Evolutionary conservation across 2,113 vertebrate species (phyloP).

Genomic region (Burhinus bistriatus): DNA sequence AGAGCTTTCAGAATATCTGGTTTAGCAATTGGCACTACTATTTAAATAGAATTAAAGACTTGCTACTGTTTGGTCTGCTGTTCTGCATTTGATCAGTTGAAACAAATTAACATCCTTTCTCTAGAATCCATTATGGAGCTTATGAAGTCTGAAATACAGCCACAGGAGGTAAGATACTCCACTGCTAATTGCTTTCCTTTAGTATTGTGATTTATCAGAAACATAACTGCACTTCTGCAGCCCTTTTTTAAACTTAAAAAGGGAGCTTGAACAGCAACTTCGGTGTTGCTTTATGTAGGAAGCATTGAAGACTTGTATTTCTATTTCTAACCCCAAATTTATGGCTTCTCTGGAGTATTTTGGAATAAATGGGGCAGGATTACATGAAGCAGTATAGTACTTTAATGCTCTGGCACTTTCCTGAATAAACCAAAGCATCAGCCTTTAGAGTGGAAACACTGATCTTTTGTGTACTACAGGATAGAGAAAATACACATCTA

Average conservation of each 20-base stretch:
- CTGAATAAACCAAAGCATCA: neutral
- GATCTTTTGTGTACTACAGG: neutral
- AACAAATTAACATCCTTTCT: constrained; percentile 49
- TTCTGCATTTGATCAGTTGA: constrained; percentile 12
- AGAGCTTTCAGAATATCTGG: neutral
- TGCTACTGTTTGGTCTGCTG: neutral
- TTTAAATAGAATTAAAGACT: neutral
- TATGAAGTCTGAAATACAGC: constrained; percentile 76
- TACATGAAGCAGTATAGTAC: neutral
- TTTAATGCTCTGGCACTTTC: neutral
- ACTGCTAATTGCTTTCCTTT: neutral
- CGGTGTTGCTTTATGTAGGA: neutral
- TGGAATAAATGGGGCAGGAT: neutral
- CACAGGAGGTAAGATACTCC: constrained; percentile 81
- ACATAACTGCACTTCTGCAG: neutral
- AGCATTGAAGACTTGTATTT: neutral
- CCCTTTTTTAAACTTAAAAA: neutral
- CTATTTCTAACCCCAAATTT: neutral
- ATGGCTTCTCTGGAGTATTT: neutral
- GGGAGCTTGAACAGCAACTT: neutral
- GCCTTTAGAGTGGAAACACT: neutral
- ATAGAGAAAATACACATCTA: neutral
- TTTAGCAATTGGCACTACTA: neutral
- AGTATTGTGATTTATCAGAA: neutral
- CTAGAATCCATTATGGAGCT: constrained; percentile 72